A percentile compares a stretch with the other conserved stretches of the same genome.
These are phyloP conservation scores for Neodon shergylaensis DNA, from an alignment of 2,113 vertebrate species.

Conservation along the genomic window DNA sequence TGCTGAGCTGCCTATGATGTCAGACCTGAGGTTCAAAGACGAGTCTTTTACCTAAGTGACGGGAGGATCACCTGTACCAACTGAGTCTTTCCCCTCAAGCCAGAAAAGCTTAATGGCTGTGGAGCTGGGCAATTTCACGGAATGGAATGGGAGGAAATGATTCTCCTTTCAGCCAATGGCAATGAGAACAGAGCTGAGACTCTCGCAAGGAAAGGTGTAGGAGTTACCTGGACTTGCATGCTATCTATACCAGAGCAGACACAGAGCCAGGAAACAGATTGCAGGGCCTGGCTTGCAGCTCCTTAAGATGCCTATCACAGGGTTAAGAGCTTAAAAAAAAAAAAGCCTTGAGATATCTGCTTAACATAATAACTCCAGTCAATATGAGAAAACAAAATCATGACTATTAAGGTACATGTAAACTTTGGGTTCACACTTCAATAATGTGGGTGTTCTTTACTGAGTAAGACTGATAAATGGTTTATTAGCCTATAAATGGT, in stretches of 20 bases:
- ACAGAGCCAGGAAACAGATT: background rate
- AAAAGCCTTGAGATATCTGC: background rate
- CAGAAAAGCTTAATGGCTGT: background rate
- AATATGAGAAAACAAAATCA: slow-evolving; percentile 47
- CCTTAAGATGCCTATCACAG: background rate
- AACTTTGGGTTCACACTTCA: background rate
- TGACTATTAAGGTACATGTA: background rate
- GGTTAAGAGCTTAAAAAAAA: background rate
- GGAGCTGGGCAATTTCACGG: background rate
- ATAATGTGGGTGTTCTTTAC: background rate
- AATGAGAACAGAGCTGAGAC: background rate
- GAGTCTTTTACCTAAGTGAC: background rate
- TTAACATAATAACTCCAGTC: slow-evolving; percentile 1
- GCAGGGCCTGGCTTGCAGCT: background rate
- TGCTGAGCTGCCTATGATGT: background rate
- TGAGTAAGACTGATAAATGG: background rate
- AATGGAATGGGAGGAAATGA: background rate
- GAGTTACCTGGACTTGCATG: background rate
- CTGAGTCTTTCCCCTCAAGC: background rate
- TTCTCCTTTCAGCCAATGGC: background rate
- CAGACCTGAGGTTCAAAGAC: background rate
- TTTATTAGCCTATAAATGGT: slow-evolving; percentile 5
- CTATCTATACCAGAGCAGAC: background rate
- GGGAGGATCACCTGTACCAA: background rate
- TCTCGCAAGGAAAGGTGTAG: background rate